These are phyloP conservation scores for Anarhynchus alexandrinus DNA, from an alignment of 2,113 vertebrate species.

Conservation along the genomic window DNA sequence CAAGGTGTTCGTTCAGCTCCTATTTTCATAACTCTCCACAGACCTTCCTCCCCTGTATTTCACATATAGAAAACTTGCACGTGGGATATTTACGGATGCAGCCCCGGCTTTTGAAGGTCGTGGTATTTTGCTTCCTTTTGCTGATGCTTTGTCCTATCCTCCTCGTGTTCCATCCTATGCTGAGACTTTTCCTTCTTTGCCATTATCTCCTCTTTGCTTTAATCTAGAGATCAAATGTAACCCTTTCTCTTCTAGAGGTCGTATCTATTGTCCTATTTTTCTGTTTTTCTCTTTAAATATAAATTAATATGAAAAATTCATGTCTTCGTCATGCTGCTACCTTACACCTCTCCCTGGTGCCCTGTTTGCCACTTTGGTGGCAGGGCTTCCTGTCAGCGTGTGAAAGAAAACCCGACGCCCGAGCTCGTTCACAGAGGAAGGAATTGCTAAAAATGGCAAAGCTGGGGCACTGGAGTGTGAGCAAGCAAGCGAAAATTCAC, in stretches of 20 bases:
- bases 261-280: not conserved
- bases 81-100: not conserved
- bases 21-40: not conserved
- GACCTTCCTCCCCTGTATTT: not conserved
- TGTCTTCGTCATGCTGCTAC: not conserved
- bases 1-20: not conserved
- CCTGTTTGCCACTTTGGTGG: not conserved
- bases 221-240: not conserved
- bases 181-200: not conserved
- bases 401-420: not conserved
- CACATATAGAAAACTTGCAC: not conserved
- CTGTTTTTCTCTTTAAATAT: not conserved
- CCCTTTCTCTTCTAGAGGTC: not conserved
- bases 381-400: conserved; percentile 41
- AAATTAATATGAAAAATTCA: not conserved
- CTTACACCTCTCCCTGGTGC: not conserved
- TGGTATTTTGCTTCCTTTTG: not conserved
- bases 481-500: not conserved
- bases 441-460: not conserved
- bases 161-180: not conserved
- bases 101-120: not conserved
- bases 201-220: not conserved
- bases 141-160: not conserved
- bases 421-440: conserved; percentile 40
- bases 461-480: not conserved